Evolutionary conservation across 2,113 vertebrate species (phyloP).

Genomic region (Micronycteris hirsuta): DNA sequence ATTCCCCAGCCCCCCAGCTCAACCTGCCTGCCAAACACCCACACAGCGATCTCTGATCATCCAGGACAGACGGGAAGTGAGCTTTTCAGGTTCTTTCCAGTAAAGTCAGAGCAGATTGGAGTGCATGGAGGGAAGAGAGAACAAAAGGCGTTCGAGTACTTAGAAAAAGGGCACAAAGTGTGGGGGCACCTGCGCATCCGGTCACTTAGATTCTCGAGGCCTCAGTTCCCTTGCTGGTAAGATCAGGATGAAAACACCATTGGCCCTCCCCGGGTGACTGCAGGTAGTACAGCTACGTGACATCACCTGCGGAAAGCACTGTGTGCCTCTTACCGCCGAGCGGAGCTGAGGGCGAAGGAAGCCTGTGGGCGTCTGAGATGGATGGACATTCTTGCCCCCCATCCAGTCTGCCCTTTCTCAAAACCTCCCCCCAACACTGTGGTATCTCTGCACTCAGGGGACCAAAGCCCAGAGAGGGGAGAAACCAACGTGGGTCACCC

Average conservation of each 20-base stretch:
- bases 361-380: neutral
- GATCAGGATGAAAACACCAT: neutral
- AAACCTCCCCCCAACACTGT: neutral
- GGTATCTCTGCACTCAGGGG: neutral
- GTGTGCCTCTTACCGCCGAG: neutral
- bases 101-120: neutral
- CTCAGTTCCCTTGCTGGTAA: neutral
- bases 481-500: slow-evolving; percentile 57
- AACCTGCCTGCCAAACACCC: neutral
- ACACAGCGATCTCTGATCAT: neutral
- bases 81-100: slow-evolving; percentile 6
- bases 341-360: neutral
- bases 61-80: neutral
- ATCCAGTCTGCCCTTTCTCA: neutral
- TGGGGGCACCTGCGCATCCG: neutral
- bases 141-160: neutral
- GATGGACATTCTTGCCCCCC: neutral
- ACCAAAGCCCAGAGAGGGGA: neutral
- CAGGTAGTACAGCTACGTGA: accelerated
- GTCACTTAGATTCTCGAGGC: neutral
- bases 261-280: neutral
- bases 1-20: neutral
- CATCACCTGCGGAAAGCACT: neutral
- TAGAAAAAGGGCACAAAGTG: neutral
- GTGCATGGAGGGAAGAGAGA: neutral